These are phyloP conservation scores for Alfaro cultratus DNA, from an alignment of 2,797 vertebrate species.

Conservation along the genomic window DNA sequence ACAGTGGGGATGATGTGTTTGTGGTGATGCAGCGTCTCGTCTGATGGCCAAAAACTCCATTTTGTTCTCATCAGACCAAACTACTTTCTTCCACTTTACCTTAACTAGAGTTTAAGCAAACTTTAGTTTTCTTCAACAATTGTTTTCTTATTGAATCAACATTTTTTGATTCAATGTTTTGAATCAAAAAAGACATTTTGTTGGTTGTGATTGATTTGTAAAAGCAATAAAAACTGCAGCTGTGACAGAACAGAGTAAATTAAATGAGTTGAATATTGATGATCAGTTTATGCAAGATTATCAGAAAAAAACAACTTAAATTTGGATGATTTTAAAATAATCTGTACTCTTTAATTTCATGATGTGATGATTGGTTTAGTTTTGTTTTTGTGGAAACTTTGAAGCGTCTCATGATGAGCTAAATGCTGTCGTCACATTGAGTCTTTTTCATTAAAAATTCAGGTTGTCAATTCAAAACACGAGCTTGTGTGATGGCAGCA, in stretches of 20 bases:
- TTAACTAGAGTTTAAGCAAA: too few relatives aligned
- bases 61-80: too few relatives aligned
- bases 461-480: not conserved
- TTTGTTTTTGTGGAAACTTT: not conserved
- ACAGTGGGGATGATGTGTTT: too few relatives aligned
- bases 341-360: not conserved
- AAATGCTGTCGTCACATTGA: not conserved
- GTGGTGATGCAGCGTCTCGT: too few relatives aligned
- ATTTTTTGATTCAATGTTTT: not conserved
- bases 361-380: not conserved
- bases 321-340: not conserved
- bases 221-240: not conserved
- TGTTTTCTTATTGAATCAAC: not conserved
- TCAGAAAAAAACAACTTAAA: too few relatives aligned
- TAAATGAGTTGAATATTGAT: too few relatives aligned
- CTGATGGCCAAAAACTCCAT: too few relatives aligned
- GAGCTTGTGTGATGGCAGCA: not conserved
- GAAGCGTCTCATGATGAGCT: not conserved
- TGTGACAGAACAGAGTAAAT: not conserved
- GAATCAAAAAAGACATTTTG: not conserved
- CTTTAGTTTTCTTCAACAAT: too few relatives aligned
- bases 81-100: too few relatives aligned
- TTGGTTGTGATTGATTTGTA: not conserved
- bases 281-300: too few relatives aligned
- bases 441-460: not conserved